A percentile compares a stretch with the other conserved stretches of the same genome.
phyloP scores from a whole-genome alignment of 2,888 invertebrate species.

The Ligdia adustata region DNA sequence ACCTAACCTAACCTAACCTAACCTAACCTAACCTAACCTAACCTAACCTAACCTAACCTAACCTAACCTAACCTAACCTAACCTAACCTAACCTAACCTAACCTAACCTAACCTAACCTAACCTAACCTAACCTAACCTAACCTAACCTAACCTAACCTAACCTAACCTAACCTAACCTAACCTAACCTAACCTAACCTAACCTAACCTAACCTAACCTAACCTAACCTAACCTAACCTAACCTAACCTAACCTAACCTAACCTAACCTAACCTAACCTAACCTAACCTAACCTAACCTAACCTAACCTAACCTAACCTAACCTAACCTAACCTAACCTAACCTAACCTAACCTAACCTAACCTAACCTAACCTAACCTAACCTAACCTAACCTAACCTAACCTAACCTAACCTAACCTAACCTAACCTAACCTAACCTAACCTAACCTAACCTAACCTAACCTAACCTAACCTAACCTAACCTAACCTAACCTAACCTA shows the following conservation, averaged over 20 bases:
- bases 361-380: constrained; percentile 3
- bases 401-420: constrained; percentile 3
- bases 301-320: constrained; percentile 3
- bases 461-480: constrained; percentile 3
- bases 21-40: constrained; percentile 3
- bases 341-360: constrained; percentile 3
- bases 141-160: constrained; percentile 3
- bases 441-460: constrained; percentile 3
- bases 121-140: constrained; percentile 3
- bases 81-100: constrained; percentile 3
- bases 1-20: constrained; percentile 3
- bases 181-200: constrained; percentile 3
- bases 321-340: constrained; percentile 3
- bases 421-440: constrained; percentile 3
- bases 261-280: constrained; percentile 3
- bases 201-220: constrained; percentile 3
- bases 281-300: constrained; percentile 3
- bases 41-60: constrained; percentile 3
- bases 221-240: constrained; percentile 3
- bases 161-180: constrained; percentile 3
- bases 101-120: constrained; percentile 3
- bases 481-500: constrained; percentile 3
- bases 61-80: constrained; percentile 3
- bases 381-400: constrained; percentile 3
- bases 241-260: constrained; percentile 3